Conservation (phyloP, 2,113 vertebrate species). For the Astatotilapia flaviijosephi region DNA sequence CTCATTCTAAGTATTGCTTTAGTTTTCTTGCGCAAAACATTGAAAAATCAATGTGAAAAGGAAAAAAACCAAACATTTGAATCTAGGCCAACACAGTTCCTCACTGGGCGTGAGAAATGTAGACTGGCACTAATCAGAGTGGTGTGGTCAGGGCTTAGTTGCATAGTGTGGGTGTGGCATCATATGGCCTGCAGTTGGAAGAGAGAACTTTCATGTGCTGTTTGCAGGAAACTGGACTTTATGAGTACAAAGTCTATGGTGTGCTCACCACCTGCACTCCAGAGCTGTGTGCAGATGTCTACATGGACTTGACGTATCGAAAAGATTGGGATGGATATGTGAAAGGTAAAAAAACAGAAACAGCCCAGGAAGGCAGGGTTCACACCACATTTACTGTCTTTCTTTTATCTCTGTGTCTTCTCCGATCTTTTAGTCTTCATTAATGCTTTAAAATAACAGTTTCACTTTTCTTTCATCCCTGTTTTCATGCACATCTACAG, state of each 20-base stretch:
- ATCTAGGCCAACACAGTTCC: neutral
- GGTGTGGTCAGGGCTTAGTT: conserved; percentile 2
- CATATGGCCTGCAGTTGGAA: neutral
- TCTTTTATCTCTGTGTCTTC: neutral
- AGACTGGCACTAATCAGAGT: neutral
- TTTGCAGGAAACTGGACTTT: conserved; percentile 81
- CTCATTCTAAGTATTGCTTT: neutral
- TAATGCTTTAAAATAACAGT: neutral
- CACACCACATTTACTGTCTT: neutral
- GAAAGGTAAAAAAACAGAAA: conserved; percentile 72
- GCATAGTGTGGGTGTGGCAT: neutral
- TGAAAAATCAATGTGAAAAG: neutral
- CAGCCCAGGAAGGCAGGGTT: neutral
- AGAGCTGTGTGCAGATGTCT: conserved; percentile 79
- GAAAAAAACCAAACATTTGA: fast-evolving
- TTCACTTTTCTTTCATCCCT: neutral
- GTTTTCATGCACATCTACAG: conserved; percentile 24
- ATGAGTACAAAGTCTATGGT: conserved; percentile 88
- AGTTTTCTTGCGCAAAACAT: neutral
- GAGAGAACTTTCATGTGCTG: conserved; percentile 4
- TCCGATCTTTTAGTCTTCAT: neutral
- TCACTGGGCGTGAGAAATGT: neutral
- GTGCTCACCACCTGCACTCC: conserved; percentile 70
- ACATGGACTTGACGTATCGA: conserved; percentile 88
- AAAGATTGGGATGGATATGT: conserved; percentile 86